Base-by-base conservation (phyloP, 2,113 vertebrate genomes). In the Plectropomus leopardus region DNA sequence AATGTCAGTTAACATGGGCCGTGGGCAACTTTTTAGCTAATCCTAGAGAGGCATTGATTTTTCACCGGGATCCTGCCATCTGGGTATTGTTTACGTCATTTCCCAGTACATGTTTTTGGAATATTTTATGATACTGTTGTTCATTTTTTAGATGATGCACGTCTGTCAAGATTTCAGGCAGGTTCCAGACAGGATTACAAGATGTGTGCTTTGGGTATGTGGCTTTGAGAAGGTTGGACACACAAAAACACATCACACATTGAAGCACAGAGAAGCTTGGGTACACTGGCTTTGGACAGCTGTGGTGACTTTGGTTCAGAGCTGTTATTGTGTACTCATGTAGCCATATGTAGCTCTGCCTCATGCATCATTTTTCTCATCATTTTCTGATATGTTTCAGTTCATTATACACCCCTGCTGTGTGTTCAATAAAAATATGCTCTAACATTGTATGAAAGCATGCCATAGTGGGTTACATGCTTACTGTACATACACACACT, bases 401-500 rank as follows among this genome's bases (percentile, higher is more conserved):
- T 50, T 78, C 3, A 71, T 72, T 32, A 24, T 71, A 10, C 28
- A 73, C 13, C 1, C 13, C 1, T 28, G 16, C 30, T 77, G 40
- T 16, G 7, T 82, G 23, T 44, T 7, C 68, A 73, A 79, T 67
- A 69, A 67, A 66, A 47, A 61, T 40, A 26, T 3, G 4, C n/a
- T 63, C 26, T n/a, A 61, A 66, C 54, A 24, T 30, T 58, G 26
- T 55, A 63, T 30, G 8, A 36, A 19, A 24, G 68, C 34, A 64
- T 42, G 17, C 42, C 57, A 21, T 5, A 51, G 66, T 81, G 44
- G 34, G 5, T 66, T 59, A 61, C 71, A 83, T 72, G 66, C 53
- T 72, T 55, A 80, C 61, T 44, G 54, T 76, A 85, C 48, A 85
- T 17, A 66, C 47, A 65, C 50, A 78, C 72, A 69, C 58, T 28